Percentiles rank a stretch among this genome's conserved stretches.
Conservation (phyloP, 1,140 invertebrate genomes). For the Orius laevigatus region DNA sequence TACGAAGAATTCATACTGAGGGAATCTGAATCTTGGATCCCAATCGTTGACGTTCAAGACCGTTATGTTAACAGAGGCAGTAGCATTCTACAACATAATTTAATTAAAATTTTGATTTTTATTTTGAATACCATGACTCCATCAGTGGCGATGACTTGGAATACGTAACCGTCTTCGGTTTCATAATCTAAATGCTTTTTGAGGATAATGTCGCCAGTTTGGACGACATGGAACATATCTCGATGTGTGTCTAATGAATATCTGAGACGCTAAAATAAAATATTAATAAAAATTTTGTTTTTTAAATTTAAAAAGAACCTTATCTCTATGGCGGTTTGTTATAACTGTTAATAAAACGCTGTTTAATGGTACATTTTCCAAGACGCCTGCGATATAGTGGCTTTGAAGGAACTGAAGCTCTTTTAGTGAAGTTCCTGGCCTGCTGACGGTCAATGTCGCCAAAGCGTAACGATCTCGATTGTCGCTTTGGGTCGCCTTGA, state of each 20-base stretch:
- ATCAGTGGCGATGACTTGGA: slow-evolving; percentile 71
- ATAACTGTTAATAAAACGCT: slow-evolving; percentile 46
- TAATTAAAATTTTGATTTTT: neutral
- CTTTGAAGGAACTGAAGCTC: slow-evolving; percentile 50
- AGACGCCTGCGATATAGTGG: slow-evolving; percentile 48
- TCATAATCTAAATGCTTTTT: slow-evolving; percentile 67
- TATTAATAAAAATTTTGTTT: neutral
- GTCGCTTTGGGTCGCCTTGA: slow-evolving; percentile 69
- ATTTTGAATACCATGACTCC: slow-evolving; percentile 46
- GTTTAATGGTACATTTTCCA: slow-evolving; percentile 58
- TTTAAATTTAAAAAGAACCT: no score
- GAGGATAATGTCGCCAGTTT: slow-evolving; percentile 63
- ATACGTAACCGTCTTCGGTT: slow-evolving; percentile 46
- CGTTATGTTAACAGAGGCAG: slow-evolving; percentile 52
- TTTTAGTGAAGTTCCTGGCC: slow-evolving; percentile 28
- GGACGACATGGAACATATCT: slow-evolving; percentile 53
- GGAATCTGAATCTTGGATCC: slow-evolving; percentile 75
- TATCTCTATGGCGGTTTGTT: slow-evolving; percentile 40
- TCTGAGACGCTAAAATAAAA: slow-evolving; percentile 32
- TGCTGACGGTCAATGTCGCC: slow-evolving; percentile 54
- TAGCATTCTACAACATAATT: slow-evolving; percentile 48
- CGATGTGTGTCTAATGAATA: slow-evolving; percentile 46
- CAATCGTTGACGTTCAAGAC: slow-evolving; percentile 83
- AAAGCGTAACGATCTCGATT: slow-evolving; percentile 75
- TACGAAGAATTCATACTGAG: slow-evolving; percentile 69